Percentiles rank a stretch among this genome's conserved stretches.
Conservation (phyloP, 2,797 vertebrate genomes). For the Naso thynnoides region DNA sequence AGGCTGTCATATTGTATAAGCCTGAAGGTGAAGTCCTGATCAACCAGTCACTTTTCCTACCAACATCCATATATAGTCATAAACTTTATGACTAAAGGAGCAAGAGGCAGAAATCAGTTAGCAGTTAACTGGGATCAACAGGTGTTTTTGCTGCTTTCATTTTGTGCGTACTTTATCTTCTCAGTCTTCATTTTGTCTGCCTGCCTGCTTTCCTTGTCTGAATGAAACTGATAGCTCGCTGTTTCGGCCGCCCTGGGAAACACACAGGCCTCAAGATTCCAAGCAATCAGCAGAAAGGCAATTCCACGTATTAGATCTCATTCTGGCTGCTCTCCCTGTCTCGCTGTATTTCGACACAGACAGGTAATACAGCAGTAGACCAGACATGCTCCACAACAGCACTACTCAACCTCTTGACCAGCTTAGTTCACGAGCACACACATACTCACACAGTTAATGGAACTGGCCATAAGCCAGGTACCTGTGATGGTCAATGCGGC, state of each 20-base stretch:
- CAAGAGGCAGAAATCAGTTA: background rate
- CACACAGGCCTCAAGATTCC: conserved; percentile 27
- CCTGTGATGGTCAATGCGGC: conserved; percentile 55
- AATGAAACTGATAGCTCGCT: conserved; percentile 32
- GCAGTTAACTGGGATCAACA: too few species aligned
- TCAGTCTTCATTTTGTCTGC: conserved; percentile 15
- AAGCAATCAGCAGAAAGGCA: conserved; percentile 40
- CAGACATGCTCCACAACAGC: conserved; percentile 41
- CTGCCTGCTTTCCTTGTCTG: conserved; percentile 17
- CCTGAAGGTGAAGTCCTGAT: conserved; percentile 1
- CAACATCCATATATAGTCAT: background rate
- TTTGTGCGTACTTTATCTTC: conserved; percentile 1
- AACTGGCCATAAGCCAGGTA: conserved; percentile 52
- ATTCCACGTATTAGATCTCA: conserved; percentile 22
- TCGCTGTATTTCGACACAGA: conserved; percentile 11
- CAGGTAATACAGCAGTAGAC: conserved; percentile 24
- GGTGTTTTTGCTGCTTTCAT: conserved; percentile 12
- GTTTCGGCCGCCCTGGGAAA: background rate
- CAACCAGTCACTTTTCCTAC: background rate
- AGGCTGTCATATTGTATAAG: background rate
- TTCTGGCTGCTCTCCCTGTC: conserved; percentile 19
- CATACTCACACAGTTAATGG: conserved; percentile 51
- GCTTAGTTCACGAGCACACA: conserved; percentile 29
- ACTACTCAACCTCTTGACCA: conserved; percentile 43
- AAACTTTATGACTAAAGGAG: background rate